Evolutionary conservation across 2,797 vertebrate genomes (phyloP).

Genomic region (Gephyroberyx darwinii): DNA sequence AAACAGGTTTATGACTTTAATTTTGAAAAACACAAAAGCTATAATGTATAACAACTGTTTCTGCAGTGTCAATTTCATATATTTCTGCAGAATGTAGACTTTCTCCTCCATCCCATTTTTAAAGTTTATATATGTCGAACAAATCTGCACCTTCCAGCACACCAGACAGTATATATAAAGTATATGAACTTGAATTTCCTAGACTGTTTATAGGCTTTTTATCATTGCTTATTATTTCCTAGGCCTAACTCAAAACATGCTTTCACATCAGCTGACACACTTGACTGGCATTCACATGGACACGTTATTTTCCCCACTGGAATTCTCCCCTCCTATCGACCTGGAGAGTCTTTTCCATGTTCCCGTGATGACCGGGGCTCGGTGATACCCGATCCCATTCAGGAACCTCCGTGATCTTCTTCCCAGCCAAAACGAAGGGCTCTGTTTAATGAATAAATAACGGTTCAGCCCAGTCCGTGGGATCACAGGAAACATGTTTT

Average conservation of each 20-base stretch:
- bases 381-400: constrained; percentile 61
- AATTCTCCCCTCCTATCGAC: constrained; percentile 59
- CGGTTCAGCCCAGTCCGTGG: constrained; percentile 17
- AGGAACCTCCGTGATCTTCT: constrained; percentile 56
- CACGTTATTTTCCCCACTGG: constrained; percentile 68
- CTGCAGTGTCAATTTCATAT: constrained; percentile 28
- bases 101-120: constrained; percentile 29
- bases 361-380: constrained; percentile 51
- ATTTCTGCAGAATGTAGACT: constrained; percentile 17
- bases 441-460: constrained; percentile 74
- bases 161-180: constrained; percentile 32
- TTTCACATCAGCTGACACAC: constrained; percentile 67
- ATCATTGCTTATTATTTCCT: constrained; percentile 72
- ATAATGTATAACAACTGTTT: constrained; percentile 40
- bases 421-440: constrained; percentile 57
- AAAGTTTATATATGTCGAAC: constrained; percentile 32
- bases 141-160: constrained; percentile 23
- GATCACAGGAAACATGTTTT: constrained; percentile 75
- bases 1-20: no score
- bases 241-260: constrained; percentile 69
- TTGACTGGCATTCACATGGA: constrained; percentile 59
- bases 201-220: constrained; percentile 62
- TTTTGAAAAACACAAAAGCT: background rate
- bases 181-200: constrained; percentile 45
- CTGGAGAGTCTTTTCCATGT: constrained; percentile 45